Percentiles rank a stretch among this genome's conserved stretches.
These are phyloP conservation scores for Parus major DNA, from an alignment of 2,113 vertebrate species.

Conservation along the genomic window DNA sequence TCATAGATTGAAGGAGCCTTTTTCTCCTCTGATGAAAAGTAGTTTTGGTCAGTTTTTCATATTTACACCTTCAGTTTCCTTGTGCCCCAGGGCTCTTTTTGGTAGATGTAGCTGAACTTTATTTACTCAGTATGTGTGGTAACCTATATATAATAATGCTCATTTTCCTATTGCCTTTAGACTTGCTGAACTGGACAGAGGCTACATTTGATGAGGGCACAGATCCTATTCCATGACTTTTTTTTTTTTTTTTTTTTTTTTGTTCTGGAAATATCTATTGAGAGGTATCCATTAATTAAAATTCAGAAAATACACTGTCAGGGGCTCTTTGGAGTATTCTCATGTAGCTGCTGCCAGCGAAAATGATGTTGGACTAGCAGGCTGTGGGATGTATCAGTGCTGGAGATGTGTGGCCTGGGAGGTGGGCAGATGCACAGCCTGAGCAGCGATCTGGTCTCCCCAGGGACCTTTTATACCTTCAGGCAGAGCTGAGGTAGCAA, in stretches of 20 bases:
- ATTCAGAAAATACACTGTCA: not conserved
- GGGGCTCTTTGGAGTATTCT: slow-evolving; percentile 1
- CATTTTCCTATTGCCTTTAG: not conserved
- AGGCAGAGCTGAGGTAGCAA: slow-evolving; percentile 23
- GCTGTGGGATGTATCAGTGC: not conserved
- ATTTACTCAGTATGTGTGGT: not conserved
- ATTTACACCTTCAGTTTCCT: not conserved
- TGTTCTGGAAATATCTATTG: not conserved
- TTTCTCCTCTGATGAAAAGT: not conserved
- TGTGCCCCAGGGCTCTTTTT: not conserved
- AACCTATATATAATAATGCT: not conserved
- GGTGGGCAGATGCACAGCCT: slow-evolving; percentile 10
- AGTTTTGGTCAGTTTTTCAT: not conserved
- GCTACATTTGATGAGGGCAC: not conserved
- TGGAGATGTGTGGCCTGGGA: not conserved
- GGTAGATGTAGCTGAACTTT: not conserved
- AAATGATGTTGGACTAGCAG: not conserved
- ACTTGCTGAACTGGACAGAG: not conserved
- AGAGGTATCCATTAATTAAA: not conserved
- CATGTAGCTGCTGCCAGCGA: not conserved
- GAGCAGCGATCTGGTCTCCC: slow-evolving; percentile 13
- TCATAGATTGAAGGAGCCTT: not conserved
- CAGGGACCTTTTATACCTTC: not conserved
- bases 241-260: not conserved
- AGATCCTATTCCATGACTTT: not conserved